A percentile compares a stretch with the other conserved stretches of the same genome.
phyloP scores from a whole-genome alignment of 1,140 invertebrate genomes.

The Polypedilum vanderplanki region DNA sequence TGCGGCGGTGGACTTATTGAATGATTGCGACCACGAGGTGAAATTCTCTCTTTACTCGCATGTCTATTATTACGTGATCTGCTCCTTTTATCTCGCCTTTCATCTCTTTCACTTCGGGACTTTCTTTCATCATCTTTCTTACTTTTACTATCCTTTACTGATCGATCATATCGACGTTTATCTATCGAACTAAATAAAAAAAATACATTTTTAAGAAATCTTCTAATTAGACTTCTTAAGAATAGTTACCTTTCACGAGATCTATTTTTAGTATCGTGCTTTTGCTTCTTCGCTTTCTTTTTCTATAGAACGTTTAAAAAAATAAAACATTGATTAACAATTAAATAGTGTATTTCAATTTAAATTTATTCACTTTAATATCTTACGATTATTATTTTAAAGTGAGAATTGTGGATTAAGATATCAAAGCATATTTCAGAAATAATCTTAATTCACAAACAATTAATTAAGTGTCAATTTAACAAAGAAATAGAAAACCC shows the following conservation, averaged over 20 bases:
- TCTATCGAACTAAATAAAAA: not conserved
- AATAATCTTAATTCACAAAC: too few relatives aligned
- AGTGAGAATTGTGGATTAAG: too few relatives aligned
- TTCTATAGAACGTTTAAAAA: conserved; percentile 30
- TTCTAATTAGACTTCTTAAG: too few relatives aligned
- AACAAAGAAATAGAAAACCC: too few relatives aligned
- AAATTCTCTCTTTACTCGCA: not conserved
- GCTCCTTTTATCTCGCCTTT: not conserved
- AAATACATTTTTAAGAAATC: not conserved
- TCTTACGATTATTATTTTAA: too few relatives aligned
- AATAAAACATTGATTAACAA: not conserved
- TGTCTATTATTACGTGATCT: not conserved
- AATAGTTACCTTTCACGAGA: conserved; percentile 31
- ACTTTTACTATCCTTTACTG: not conserved
- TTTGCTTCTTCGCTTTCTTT: conserved; percentile 40
- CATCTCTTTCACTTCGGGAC: not conserved
- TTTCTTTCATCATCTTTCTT: not conserved
- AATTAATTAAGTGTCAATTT: too few relatives aligned
- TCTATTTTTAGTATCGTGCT: conserved; percentile 32
- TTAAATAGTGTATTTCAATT: too few relatives aligned
- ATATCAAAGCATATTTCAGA: too few relatives aligned
- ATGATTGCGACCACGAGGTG: not conserved
- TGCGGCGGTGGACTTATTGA: not conserved
- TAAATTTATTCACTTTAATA: too few relatives aligned
- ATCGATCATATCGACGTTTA: not conserved